A percentile compares a stretch with the other conserved stretches of the same genome.
Evolutionary conservation across 2,888 invertebrate species (phyloP).

Genomic region (Ectemnius continuus): DNA sequence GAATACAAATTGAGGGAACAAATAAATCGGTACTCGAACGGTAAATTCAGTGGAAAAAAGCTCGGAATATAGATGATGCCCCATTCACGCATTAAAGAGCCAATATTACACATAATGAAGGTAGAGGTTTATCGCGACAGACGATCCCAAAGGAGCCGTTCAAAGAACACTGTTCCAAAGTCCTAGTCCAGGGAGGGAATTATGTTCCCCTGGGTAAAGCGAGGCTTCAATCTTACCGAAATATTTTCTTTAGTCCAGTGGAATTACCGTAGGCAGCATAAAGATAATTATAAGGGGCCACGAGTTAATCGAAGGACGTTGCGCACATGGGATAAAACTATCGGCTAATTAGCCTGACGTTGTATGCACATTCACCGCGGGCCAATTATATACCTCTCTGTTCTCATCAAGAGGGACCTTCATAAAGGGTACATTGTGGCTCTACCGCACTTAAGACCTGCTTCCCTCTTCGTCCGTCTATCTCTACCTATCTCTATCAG

Average conservation of each 20-base stretch:
- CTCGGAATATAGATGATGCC: no score
- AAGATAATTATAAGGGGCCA: no score
- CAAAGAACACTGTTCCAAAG: conserved; percentile 41
- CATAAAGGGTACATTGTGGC: conserved; percentile 37
- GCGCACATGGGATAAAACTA: conserved; percentile 12
- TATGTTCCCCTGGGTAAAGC: not conserved
- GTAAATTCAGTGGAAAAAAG: no score
- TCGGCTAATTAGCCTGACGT: conserved; percentile 34
- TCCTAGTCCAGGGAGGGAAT: not conserved
- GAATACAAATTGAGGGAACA: no score
- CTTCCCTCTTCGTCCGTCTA: no score
- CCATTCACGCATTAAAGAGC: no score
- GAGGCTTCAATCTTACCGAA: no score
- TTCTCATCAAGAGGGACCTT: conserved; percentile 10
- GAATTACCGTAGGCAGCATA: no score
- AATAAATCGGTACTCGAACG: no score
- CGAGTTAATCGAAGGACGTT: not conserved
- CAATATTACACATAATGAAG: no score
- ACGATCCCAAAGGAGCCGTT: conserved; percentile 18
- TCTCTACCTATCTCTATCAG: no score
- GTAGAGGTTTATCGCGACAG: conserved; percentile 18
- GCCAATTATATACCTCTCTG: conserved; percentile 31
- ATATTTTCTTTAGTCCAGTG: no score
- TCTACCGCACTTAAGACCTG: conserved; percentile 17
- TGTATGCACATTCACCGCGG: conserved; percentile 4